phyloP scores from a whole-genome alignment of 2,113 vertebrate genomes.

The Caranx melampygus region DNA sequence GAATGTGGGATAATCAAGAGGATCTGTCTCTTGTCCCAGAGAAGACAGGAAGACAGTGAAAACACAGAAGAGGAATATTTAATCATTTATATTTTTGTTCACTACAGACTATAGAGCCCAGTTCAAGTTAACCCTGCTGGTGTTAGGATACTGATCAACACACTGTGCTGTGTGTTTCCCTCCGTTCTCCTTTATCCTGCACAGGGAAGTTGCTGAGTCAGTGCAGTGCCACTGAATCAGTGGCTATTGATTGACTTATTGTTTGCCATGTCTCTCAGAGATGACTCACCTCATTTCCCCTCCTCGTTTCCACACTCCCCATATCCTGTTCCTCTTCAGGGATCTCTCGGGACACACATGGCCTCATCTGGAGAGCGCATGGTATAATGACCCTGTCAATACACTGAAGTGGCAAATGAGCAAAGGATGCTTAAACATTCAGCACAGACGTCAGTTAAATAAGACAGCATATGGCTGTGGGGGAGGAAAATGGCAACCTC shows the following conservation, averaged over 20 bases:
- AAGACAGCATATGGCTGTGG: slow-evolving; percentile 61
- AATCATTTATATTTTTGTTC: not conserved
- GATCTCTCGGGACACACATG: slow-evolving; percentile 21
- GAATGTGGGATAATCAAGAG: slow-evolving; percentile 30
- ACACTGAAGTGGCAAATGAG: slow-evolving; percentile 57
- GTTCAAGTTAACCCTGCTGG: not conserved
- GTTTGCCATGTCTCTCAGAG: slow-evolving; percentile 39
- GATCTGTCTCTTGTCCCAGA: slow-evolving; percentile 25
- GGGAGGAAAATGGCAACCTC: slow-evolving; percentile 66
- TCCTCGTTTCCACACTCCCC: slow-evolving; percentile 16
- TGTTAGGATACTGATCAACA: not conserved
- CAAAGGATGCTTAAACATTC: slow-evolving; percentile 40
- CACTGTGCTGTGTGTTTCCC: not conserved
- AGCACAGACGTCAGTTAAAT: slow-evolving; percentile 54
- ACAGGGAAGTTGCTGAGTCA: slow-evolving; percentile 62
- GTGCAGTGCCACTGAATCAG: slow-evolving; percentile 11
- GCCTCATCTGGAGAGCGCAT: slow-evolving; percentile 68
- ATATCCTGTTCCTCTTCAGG: slow-evolving; percentile 33
- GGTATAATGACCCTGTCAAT: slow-evolving; percentile 51
- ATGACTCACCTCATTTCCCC: slow-evolving; percentile 65
- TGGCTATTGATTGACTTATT: slow-evolving; percentile 55
- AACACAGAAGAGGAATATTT: not conserved
- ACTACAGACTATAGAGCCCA: not conserved
- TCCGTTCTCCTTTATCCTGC: not conserved
- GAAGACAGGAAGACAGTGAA: slow-evolving; percentile 16